Conservation (phyloP, 2,888 invertebrate genomes). For the Chirona hameri region DNA sequence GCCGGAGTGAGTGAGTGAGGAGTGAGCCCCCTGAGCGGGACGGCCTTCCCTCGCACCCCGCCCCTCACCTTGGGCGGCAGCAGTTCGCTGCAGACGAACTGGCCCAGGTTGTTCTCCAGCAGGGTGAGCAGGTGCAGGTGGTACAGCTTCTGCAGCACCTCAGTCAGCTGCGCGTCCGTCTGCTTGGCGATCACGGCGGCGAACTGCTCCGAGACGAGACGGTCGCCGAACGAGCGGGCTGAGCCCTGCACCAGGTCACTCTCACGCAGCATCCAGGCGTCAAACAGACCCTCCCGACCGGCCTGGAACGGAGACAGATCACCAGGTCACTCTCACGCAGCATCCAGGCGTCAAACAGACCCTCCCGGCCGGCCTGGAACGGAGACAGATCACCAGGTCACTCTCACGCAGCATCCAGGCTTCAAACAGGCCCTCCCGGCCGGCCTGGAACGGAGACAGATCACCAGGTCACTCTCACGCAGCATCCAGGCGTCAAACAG, state of each 20-base stretch:
- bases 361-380: slow-evolving; percentile 34
- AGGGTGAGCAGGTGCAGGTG: slow-evolving; percentile 38
- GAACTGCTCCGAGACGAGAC: slow-evolving; percentile 41
- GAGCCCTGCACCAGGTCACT: slow-evolving; percentile 40
- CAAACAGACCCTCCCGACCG: slow-evolving; percentile 38
- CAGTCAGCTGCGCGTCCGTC: slow-evolving; percentile 36
- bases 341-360: slow-evolving; percentile 41
- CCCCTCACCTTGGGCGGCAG: slow-evolving; percentile 28
- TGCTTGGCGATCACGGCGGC: slow-evolving; percentile 32
- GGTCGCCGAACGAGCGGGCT: slow-evolving; percentile 40
- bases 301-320: neutral
- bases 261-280: slow-evolving; percentile 41
- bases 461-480: slow-evolving; percentile 40
- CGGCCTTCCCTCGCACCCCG: neutral
- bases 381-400: slow-evolving; percentile 36
- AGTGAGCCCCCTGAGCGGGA: too few species aligned
- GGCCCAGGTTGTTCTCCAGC: slow-evolving; percentile 38
- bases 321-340: slow-evolving; percentile 40
- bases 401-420: slow-evolving; percentile 41
- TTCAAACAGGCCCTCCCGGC: slow-evolving; percentile 38
- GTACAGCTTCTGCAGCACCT: slow-evolving; percentile 38
- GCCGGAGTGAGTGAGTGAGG: too few species aligned
- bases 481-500: slow-evolving; percentile 41
- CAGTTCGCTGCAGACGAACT: slow-evolving; percentile 38
- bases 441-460: slow-evolving; percentile 26